Conservation (phyloP, 2,888 invertebrate species). For the Lutraria lutraria region DNA sequence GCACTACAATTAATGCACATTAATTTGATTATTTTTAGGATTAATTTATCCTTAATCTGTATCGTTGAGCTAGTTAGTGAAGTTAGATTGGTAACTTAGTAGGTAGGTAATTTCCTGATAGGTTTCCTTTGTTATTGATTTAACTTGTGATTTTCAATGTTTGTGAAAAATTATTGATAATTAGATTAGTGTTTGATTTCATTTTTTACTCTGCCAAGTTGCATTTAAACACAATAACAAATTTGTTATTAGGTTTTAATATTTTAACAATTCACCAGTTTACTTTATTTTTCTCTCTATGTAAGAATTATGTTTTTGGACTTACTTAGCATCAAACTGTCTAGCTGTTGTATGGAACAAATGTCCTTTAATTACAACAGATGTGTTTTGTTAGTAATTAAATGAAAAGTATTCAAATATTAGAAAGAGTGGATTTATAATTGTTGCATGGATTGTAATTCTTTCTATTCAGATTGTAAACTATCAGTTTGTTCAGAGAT, state of each 20-base stretch:
- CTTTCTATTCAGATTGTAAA: no score
- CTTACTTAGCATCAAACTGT: background rate
- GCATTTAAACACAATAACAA: background rate
- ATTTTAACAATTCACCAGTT: background rate
- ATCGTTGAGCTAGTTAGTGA: background rate
- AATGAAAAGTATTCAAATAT: no score
- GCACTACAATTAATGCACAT: background rate
- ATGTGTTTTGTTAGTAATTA: background rate
- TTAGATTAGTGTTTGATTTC: background rate
- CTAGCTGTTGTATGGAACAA: background rate
- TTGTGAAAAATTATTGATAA: background rate
- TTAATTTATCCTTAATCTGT: background rate
- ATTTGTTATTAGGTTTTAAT: background rate
- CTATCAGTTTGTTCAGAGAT: no score
- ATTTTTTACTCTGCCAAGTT: background rate
- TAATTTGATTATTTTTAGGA: no score
- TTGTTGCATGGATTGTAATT: no score
- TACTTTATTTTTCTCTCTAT: background rate
- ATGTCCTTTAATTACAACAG: background rate
- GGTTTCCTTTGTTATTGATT: background rate
- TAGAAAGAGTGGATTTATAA: no score
- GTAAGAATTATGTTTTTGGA: background rate
- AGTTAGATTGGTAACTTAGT: background rate
- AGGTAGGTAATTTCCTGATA: background rate
- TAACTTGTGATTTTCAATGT: background rate